A percentile compares a stretch with the other conserved stretches of the same genome.
phyloP scores from a whole-genome alignment of 2,113 vertebrate species.

The Xiphorhynchus elegans region DNA sequence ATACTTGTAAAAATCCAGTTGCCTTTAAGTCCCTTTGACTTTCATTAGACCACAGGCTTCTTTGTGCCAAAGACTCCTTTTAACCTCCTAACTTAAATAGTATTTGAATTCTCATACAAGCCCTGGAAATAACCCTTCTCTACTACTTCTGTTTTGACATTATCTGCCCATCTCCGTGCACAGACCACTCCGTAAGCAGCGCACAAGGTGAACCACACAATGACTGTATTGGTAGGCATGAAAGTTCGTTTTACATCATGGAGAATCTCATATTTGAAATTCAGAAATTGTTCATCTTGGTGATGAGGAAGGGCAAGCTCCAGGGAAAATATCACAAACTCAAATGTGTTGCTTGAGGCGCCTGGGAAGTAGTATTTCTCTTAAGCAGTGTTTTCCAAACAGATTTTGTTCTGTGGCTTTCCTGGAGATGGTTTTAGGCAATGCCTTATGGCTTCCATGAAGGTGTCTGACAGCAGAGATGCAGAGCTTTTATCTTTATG shows the following conservation, averaged over 20 bases:
- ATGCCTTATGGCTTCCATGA: not conserved
- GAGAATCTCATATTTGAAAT: not conserved
- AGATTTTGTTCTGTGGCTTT: not conserved
- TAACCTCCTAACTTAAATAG: not conserved
- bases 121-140: not conserved
- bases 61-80: not conserved
- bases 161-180: fast-evolving
- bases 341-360: not conserved
- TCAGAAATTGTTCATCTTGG: slow-evolving; percentile 41
- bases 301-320: not conserved
- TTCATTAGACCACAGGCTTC: not conserved
- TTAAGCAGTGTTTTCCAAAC: slow-evolving; percentile 20
- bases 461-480: not conserved
- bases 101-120: not conserved
- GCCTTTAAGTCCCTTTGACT: not conserved
- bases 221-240: not conserved
- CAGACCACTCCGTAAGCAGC: not conserved
- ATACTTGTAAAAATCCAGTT: not conserved
- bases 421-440: slow-evolving; percentile 7
- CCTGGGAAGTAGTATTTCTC: not conserved
- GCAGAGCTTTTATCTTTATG: not conserved
- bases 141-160: not conserved
- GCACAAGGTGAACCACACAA: not conserved
- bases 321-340: not conserved
- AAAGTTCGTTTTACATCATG: not conserved